Percentiles rank a stretch among this genome's conserved stretches.
phyloP scores from a whole-genome alignment of 2,113 vertebrate species.

The Lampris incognitus region DNA sequence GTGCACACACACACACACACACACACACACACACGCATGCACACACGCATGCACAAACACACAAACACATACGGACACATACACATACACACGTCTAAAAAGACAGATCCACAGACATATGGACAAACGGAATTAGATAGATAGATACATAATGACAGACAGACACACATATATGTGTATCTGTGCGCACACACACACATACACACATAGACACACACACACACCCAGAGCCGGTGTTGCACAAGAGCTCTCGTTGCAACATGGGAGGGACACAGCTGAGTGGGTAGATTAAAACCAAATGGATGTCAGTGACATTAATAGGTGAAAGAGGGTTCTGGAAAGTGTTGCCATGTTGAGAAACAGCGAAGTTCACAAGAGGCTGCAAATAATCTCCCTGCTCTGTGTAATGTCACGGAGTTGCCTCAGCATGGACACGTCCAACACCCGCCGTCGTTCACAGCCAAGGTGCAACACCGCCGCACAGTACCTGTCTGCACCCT shows the following conservation, averaged over 20 bases:
- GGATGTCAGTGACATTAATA: constrained; percentile 23
- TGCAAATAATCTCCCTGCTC: constrained; percentile 6
- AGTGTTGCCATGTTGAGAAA: constrained; percentile 29
- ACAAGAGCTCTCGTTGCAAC: constrained; percentile 49
- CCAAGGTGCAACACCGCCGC: too few relatives aligned
- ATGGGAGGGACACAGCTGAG: constrained; percentile 33
- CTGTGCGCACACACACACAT: constrained; percentile 31
- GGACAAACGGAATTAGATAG: constrained; percentile 10
- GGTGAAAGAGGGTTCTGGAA: constrained; percentile 27
- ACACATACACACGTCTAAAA: constrained; percentile 34
- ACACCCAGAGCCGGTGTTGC: constrained; percentile 15
- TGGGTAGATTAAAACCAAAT: constrained; percentile 13
- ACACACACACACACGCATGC: background rate
- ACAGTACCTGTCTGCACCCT: too few relatives aligned
- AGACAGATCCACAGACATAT: constrained; percentile 13
- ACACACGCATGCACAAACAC: background rate
- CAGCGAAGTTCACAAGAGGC: background rate
- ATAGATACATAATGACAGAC: background rate
- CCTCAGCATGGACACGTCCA: background rate
- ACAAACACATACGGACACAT: too few relatives aligned
- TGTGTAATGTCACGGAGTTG: background rate
- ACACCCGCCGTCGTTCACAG: background rate
- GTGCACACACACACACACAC: constrained; percentile 21
- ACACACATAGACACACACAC: constrained; percentile 14
- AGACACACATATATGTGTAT: constrained; percentile 12